Base-by-base conservation (phyloP, 2,888 invertebrate species). In the Drosophila merina region DNA sequence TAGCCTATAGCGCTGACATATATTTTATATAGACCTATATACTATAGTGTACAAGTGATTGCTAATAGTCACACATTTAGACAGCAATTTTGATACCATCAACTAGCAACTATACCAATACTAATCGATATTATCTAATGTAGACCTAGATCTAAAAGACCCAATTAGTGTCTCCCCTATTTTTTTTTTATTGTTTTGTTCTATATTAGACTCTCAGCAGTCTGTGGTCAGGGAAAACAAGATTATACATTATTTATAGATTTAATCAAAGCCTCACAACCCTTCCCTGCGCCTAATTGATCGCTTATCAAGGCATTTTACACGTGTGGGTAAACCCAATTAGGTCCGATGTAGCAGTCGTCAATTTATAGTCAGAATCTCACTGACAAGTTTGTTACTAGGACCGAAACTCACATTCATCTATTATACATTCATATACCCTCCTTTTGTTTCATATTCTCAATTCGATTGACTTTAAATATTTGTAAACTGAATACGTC, bases 401-500 rank as follows among this genome's bases (percentile, higher is more conserved):
- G 40, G 3, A 33, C n/a, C 10, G 14, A 40, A 40, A 12, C 25
- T n/a, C n/a, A 20, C 20, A 20, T 20, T 20, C 20, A 20, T 20
- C 20, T 20, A 20, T 20, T 20, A 20, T 20, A n/a, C n/a, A 28
- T n/a, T 40, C 40, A 12, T 47, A 10, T 47, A 58, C 58, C 44
- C 47, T 38, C 20, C 20, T 20, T 20, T 20, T 20, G 20, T 20
- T 40, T 51, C 56, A 51, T 50, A 25, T 7, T 12, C 31, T 59
- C 49, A 42, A 55, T 70, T 59, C 28, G 48, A 59, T 59, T 62
- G 60, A 62, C n/a, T 59, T 49, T 7, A 26, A 8, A 28, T 28
- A 42, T 38, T 47, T 59, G 45, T 28, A 40, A 69, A 59, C 50
- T 7, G 54, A 70, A 31, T 45, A 49, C 71, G 69, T 69, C 71